A percentile compares a stretch with the other conserved stretches of the same genome.
Conservation (phyloP, 2,113 vertebrate genomes). For the Epinephelus fuscoguttatus region DNA sequence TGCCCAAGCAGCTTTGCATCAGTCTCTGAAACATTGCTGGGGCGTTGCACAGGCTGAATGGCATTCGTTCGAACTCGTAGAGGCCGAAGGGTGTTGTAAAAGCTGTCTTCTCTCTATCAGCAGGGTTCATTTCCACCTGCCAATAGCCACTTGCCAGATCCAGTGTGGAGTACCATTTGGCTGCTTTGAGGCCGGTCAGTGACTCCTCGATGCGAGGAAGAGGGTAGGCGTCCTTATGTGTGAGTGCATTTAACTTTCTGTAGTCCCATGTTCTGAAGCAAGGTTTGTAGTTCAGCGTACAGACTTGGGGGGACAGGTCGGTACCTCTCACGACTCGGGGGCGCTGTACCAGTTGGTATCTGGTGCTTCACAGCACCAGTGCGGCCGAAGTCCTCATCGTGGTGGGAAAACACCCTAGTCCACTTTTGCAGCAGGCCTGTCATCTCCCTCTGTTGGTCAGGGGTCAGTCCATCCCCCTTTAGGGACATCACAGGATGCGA, state of each 20-base stretch:
- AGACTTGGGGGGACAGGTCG: background rate
- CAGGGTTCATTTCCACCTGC: too few relatives aligned
- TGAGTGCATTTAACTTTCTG: constrained; percentile 12
- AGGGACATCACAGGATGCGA: background rate
- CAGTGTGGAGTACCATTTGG: too few relatives aligned
- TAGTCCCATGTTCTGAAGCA: constrained; percentile 22
- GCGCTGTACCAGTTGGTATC: constrained; percentile 16
- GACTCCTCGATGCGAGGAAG: too few relatives aligned
- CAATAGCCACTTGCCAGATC: too few relatives aligned
- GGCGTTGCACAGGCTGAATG: too few relatives aligned
- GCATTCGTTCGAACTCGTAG: too few relatives aligned
- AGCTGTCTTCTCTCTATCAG: too few relatives aligned
- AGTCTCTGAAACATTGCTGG: too few relatives aligned
- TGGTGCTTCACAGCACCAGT: constrained; percentile 15
- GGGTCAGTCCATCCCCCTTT: background rate
- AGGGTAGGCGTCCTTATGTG: too few relatives aligned
- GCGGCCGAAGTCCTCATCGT: background rate
- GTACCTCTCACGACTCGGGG: constrained; percentile 1
- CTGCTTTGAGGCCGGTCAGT: too few relatives aligned
- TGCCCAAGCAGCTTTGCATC: too few relatives aligned
- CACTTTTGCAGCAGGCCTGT: background rate
- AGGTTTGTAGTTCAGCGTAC: background rate
- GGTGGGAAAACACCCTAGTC: constrained; percentile 26
- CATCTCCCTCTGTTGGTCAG: background rate
- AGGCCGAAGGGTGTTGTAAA: too few relatives aligned